Conservation (phyloP, 1,140 invertebrate genomes). For the Odontomachus brunneus region DNA sequence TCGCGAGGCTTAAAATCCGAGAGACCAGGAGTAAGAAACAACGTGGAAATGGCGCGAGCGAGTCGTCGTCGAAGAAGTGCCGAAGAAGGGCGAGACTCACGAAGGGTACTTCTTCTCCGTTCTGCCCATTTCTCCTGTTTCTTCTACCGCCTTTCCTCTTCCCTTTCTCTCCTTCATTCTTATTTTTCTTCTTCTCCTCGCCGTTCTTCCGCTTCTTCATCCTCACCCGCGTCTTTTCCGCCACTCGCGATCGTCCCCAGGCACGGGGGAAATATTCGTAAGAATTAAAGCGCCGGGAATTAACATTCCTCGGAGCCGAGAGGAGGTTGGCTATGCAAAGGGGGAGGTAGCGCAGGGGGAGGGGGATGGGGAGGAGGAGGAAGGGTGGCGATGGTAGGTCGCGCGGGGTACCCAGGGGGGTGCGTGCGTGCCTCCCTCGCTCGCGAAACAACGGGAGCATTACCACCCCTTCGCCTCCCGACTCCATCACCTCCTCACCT, state of each 20-base stretch:
- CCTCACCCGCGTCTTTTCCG: constrained; percentile 45
- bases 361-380: constrained; percentile 52
- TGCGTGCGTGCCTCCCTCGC: constrained; percentile 81
- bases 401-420: constrained; percentile 56
- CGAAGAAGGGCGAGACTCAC: constrained; percentile 53
- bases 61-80: constrained; percentile 49
- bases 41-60: constrained; percentile 20
- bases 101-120: constrained; percentile 17
- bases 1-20: constrained; percentile 28
- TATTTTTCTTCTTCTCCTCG: constrained; percentile 26
- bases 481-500: constrained; percentile 78
- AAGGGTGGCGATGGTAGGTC: constrained; percentile 34
- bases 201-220: constrained; percentile 39
- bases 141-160: background rate
- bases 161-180: background rate
- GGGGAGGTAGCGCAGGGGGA: constrained; percentile 46
- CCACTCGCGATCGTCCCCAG: constrained; percentile 70
- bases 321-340: constrained; percentile 51
- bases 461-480: constrained; percentile 76
- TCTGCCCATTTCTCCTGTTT: background rate
- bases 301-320: constrained; percentile 83
- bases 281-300: constrained; percentile 85
- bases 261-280: constrained; percentile 84
- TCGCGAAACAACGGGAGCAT: constrained; percentile 83
- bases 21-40: constrained; percentile 12